Evolutionary conservation across 2,113 vertebrate genomes (phyloP).

Genomic region (Eurystomus gularis): DNA sequence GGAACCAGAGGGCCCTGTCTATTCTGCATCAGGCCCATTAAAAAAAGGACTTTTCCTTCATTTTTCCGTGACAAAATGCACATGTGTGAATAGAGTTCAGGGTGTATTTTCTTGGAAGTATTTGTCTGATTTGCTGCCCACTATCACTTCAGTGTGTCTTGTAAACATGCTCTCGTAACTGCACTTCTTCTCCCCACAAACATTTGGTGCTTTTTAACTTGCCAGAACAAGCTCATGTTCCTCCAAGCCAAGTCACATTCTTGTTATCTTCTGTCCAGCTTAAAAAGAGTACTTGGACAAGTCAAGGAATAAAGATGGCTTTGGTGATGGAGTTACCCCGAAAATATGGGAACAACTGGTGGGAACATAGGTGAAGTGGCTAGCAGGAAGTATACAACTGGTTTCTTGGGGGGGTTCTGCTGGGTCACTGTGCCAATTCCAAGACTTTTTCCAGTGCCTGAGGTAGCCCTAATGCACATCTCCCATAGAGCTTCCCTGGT

Average conservation of each 20-base stretch:
- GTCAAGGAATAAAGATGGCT: background rate
- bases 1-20: background rate
- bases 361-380: background rate
- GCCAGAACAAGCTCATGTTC: rapidly evolving
- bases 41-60: background rate
- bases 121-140: background rate
- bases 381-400: background rate
- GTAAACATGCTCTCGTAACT: background rate
- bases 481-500: background rate
- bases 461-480: background rate
- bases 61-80: background rate
- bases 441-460: background rate
- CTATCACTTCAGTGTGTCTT: background rate
- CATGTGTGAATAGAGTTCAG: background rate
- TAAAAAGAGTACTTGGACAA: background rate
- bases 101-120: background rate
- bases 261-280: background rate
- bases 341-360: rapidly evolving
- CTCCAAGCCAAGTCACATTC: background rate
- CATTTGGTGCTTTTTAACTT: rapidly evolving
- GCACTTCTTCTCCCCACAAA: background rate
- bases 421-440: background rate
- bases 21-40: background rate
- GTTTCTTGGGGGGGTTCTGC: background rate
- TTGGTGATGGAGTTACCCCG: background rate